Conservation (phyloP, 2,888 invertebrate species). For the Chrysodeixis includens region DNA sequence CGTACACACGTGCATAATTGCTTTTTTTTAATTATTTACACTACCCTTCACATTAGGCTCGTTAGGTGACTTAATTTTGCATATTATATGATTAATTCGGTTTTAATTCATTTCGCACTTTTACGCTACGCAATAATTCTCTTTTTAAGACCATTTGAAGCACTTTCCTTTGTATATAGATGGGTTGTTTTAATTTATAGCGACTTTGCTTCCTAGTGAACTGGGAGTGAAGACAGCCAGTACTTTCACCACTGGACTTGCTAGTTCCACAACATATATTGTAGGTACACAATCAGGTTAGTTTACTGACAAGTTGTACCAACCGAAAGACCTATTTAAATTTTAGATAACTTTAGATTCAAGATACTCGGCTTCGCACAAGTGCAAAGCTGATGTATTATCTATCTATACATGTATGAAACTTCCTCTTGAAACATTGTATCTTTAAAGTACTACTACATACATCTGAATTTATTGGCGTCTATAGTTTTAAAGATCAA, state of each 20-base stretch:
- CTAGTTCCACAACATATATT: neutral
- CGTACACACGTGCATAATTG: neutral
- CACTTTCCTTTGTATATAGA: neutral
- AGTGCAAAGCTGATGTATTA: too few species aligned
- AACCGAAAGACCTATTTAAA: neutral
- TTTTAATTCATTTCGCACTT: neutral
- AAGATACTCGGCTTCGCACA: too few species aligned
- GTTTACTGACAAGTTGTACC: neutral
- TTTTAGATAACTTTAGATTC: too few species aligned
- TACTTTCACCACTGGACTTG: conserved; percentile 8
- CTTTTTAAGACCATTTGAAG: neutral
- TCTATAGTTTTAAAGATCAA: too few species aligned
- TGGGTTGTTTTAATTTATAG: neutral
- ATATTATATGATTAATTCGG: neutral
- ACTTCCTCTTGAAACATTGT: too few species aligned
- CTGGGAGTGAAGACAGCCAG: neutral
- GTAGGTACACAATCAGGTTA: conserved; percentile 1
- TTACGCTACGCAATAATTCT: neutral
- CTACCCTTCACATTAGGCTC: neutral
- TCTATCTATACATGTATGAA: too few species aligned
- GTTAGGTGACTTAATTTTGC: neutral
- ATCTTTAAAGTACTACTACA: too few species aligned
- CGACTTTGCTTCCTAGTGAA: neutral
- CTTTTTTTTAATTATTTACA: neutral
- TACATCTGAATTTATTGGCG: too few species aligned